A percentile compares a stretch with the other conserved stretches of the same genome.
Conservation (phyloP, 1,140 invertebrate species). For the Euwallacea similis region DNA sequence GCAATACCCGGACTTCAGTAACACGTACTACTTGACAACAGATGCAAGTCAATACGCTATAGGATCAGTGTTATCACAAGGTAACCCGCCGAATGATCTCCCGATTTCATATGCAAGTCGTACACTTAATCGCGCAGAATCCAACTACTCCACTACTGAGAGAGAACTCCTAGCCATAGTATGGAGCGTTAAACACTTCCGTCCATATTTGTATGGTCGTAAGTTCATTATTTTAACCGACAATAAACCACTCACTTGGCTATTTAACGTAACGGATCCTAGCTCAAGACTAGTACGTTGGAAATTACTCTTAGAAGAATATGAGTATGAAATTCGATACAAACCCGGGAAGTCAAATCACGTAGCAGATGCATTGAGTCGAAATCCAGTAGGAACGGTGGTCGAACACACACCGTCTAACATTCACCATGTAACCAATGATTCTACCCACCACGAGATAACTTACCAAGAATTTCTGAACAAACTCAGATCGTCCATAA, state of each 20-base stretch:
- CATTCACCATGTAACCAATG: too few species aligned
- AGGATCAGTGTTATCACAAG: slow-evolving; percentile 30
- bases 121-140: slow-evolving; percentile 43
- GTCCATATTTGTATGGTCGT: slow-evolving; percentile 36
- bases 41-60: slow-evolving; percentile 36
- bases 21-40: slow-evolving; percentile 42
- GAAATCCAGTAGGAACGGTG: background rate
- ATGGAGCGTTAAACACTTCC: slow-evolving; percentile 40
- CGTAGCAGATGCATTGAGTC: slow-evolving; percentile 46
- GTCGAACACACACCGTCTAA: too few species aligned
- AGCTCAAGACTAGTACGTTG: slow-evolving; percentile 54
- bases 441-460: background rate
- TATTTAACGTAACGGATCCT: slow-evolving; percentile 54
- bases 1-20: slow-evolving; percentile 45
- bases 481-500: background rate
- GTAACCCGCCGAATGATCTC: slow-evolving; percentile 21
- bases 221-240: slow-evolving; percentile 42
- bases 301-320: slow-evolving; percentile 51
- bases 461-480: background rate
- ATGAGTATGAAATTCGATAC: slow-evolving; percentile 54
- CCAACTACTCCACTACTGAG: slow-evolving; percentile 42
- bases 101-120: slow-evolving; percentile 46
- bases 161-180: slow-evolving; percentile 51
- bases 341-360: slow-evolving; percentile 51
- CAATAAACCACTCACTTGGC: slow-evolving; percentile 38